A percentile compares a stretch with the other conserved stretches of the same genome.
These are phyloP conservation scores for Chauna torquata DNA, from an alignment of 2,113 vertebrate species.

Conservation along the genomic window DNA sequence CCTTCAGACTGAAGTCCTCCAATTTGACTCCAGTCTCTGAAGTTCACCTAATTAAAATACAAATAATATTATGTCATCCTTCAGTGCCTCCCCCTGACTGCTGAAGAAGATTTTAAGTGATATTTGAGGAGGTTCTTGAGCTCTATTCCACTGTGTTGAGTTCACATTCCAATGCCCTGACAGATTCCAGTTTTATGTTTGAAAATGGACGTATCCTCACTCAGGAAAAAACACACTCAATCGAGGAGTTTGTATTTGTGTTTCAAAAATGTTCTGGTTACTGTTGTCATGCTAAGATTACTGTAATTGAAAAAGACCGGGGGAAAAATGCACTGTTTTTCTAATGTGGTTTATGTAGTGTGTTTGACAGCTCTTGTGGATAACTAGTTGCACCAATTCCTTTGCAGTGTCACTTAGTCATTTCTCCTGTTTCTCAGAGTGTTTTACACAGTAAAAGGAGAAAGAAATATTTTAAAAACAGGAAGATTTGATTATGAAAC, in stretches of 20 bases:
- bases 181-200: not conserved
- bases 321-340: not conserved
- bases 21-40: not conserved
- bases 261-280: not conserved
- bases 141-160: not conserved
- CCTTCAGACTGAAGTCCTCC: not conserved
- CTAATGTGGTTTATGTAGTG: not conserved
- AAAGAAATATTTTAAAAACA: constrained; percentile 5
- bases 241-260: not conserved
- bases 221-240: not conserved
- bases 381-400: not conserved
- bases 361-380: not conserved
- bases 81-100: not conserved
- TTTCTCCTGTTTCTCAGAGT: not conserved
- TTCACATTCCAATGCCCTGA: not conserved
- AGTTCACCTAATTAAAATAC: not conserved
- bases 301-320: not conserved
- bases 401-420: not conserved
- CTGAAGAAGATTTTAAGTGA: not conserved
- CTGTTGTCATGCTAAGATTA: not conserved
- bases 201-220: not conserved
- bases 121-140: not conserved
- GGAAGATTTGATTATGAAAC: constrained; percentile 6
- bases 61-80: not conserved
- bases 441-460: not conserved